Conservation (phyloP, 2,113 vertebrate genomes). For the Odocoileus hemionus region DNA sequence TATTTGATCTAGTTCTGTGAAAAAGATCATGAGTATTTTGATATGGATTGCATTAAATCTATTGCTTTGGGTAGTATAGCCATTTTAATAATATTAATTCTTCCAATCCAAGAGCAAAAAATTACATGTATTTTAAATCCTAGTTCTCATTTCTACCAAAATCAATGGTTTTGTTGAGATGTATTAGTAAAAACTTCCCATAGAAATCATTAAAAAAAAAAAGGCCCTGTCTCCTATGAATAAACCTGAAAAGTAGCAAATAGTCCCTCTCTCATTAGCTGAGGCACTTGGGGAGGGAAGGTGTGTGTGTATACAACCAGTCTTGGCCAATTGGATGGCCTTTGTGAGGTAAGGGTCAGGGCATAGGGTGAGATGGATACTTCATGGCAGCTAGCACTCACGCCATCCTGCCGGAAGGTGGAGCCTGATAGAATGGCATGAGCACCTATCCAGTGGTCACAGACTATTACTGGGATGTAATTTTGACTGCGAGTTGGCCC, state of each 20-base stretch:
- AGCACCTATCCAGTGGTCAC: not conserved
- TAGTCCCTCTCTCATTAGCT: not conserved
- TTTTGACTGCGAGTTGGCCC: not conserved
- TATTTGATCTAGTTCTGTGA: too few species aligned
- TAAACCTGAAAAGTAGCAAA: not conserved
- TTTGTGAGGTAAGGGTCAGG: not conserved
- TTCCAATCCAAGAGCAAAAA: not conserved
- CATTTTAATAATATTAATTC: too few species aligned
- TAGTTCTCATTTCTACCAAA: conserved; percentile 2
- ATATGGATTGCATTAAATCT: too few species aligned
- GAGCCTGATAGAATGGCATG: not conserved
- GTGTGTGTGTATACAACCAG: not conserved
- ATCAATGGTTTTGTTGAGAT: not conserved
- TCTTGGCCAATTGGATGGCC: not conserved
- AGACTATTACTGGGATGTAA: not conserved
- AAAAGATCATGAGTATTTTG: too few species aligned
- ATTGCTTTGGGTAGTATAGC: too few species aligned
- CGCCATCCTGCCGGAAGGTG: not conserved
- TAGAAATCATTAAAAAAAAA: not conserved
- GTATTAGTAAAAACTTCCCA: not conserved
- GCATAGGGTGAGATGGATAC: too few species aligned
- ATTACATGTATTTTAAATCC: not conserved
- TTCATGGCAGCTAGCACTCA: not conserved
- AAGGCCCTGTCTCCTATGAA: not conserved
- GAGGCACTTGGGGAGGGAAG: too few species aligned